Base-by-base conservation (phyloP, 1,140 invertebrate species). In the Ceratosolen solmsi region DNA sequence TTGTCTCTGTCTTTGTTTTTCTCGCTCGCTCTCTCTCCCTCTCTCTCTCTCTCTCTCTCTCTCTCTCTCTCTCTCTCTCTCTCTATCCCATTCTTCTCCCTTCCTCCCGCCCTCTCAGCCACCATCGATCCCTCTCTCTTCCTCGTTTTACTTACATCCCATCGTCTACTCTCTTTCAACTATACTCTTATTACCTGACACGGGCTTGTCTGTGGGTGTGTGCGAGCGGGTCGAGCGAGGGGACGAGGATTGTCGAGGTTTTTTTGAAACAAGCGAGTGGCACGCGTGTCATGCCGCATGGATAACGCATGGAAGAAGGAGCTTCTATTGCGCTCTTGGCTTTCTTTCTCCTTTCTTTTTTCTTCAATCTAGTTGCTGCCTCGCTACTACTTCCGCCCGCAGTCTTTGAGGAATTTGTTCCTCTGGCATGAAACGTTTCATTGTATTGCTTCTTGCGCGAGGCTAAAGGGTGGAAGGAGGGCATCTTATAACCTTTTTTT, bases 121-220 rank as follows among this genome's bases (percentile, higher is more conserved):
- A 13, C 41, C 85, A 80, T 84, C 85, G 80, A 71, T 85, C 83
- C 84, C 83, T 83, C 36, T 49, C 58, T 15, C 36, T 72, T 82
- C 73, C 84, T 86, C 85, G 85, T 83, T 76, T 86, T 85, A 83
- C 84, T 83, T 11, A n/a, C 33, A 22, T 36, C n/a, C 38, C 20
- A 9, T 0, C 5, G 15, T 17, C 30, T 63, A 75, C 80, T 80
- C 76, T 27, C 65, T 68, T 73, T 46, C 4, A 63, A 36, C 41
- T 65, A 73, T 76, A 36, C 72, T 82, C 81, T 82, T 82, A 85
- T 84, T 85, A 83, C 82, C 83, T 75, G 89, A 85, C 89, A 15
- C 20, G 20, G 86, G 0, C 22, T 9, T 38, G 49, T 1, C 17
- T 27, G 73, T 38, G 33, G 54, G n/a, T 75, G 60, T n/a, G 73